These are phyloP conservation scores for Galaxea fascicularis DNA, from an alignment of 92 coral and sea anemone genomes.

Conservation along the genomic window DNA sequence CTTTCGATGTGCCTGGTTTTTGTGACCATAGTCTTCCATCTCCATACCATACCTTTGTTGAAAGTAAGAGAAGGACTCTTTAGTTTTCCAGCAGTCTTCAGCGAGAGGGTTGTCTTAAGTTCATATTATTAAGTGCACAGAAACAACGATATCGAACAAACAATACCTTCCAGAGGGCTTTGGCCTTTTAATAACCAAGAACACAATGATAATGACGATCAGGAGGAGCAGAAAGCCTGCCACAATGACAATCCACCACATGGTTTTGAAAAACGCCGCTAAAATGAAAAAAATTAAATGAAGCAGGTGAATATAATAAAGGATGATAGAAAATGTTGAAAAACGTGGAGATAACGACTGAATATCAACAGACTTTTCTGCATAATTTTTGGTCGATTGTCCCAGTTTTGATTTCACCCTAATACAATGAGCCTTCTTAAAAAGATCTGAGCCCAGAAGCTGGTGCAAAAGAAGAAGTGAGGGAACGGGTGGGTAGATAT, in stretches of 20 bases:
- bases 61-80: too few species aligned
- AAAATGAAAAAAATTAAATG: background rate
- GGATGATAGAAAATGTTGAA: too few species aligned
- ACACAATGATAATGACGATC: conserved; percentile 72
- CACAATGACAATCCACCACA: conserved; percentile 87
- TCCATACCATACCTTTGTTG: conserved; percentile 41
- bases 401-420: too few species aligned
- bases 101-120: too few species aligned
- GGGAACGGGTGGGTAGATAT: too few species aligned
- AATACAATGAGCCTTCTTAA: too few species aligned
- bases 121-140: background rate
- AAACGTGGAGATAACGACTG: too few species aligned
- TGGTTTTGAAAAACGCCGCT: conserved; percentile 85
- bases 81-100: background rate
- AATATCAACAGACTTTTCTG: too few species aligned
- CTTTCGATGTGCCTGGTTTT: conserved; percentile 10
- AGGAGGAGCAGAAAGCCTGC: conserved; percentile 71
- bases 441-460: too few species aligned
- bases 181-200: conserved; percentile 74
- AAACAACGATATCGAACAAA: background rate
- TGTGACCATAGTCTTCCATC: conserved; percentile 13
- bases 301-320: background rate
- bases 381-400: too few species aligned
- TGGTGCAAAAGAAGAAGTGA: too few species aligned
- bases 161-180: conserved; percentile 54